Conservation (phyloP, 2,797 vertebrate genomes). For the Lophius americanus region DNA sequence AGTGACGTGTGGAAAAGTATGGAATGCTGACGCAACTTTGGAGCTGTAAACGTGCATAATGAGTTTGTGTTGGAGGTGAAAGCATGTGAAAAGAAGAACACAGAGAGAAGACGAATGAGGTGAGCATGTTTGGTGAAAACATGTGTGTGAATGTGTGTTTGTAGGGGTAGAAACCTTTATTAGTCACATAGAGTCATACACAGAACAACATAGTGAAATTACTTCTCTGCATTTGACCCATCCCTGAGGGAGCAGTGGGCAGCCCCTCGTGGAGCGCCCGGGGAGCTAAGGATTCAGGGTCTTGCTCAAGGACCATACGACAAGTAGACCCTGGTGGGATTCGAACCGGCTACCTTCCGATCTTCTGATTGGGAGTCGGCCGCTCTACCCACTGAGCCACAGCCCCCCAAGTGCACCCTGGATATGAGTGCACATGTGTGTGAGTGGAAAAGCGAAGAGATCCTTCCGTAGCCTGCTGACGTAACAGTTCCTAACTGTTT, state of each 20-base stretch:
- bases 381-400: too few species aligned
- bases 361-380: too few species aligned
- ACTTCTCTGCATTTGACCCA: too few species aligned
- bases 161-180: too few species aligned
- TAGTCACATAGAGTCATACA: too few species aligned
- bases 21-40: conserved; percentile 75
- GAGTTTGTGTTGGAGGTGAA: conserved; percentile 42
- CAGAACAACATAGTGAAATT: too few species aligned
- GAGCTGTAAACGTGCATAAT: conserved; percentile 48
- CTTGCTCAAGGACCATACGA: too few species aligned
- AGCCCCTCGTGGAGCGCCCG: too few species aligned
- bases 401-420: conserved; percentile 14
- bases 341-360: too few species aligned
- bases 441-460: conserved; percentile 58
- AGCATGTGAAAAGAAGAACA: conserved; percentile 20
- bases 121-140: conserved; percentile 45
- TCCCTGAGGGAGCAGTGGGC: too few species aligned
- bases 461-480: conserved; percentile 58
- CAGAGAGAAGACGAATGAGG: conserved; percentile 15
- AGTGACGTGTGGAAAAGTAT: conserved; percentile 70
- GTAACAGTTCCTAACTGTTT: conserved; percentile 80
- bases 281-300: too few species aligned
- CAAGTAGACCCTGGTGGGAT: too few species aligned
- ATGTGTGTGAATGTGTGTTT: conserved; percentile 13
- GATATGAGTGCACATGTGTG: conserved; percentile 30